Base-by-base conservation (phyloP, 2,888 invertebrate genomes). In the Chalcosyrphus nemorum region DNA sequence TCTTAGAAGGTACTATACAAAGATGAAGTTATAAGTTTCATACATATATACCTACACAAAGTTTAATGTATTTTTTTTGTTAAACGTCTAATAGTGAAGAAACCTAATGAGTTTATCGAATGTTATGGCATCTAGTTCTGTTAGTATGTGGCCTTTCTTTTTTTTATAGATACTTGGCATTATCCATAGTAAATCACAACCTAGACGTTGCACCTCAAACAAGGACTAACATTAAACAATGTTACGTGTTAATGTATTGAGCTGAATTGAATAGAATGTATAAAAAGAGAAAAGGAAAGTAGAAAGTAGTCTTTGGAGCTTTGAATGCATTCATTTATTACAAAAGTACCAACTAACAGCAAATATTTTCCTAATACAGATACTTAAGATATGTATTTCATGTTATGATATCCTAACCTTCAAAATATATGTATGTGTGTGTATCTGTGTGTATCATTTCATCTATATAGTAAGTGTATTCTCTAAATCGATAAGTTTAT, bases 331-430 rank as follows among this genome's bases (percentile, higher is more conserved):
- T 5, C n/a, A 4, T 13, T 41, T 13, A 21, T 13, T 1, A 21
- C 6, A 13, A 24, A 50, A 50, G n/a, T 2, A 47, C 9, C 21
- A 27, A 50, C n/a, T 2, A 27, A 24, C n/a, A 38, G 13, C 13
- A 38, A 38, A 13, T 38, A 13, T 17, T 13, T 54, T 27, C 9
- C 3, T 52, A 29, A 15, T 52, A 13, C 5, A 52, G n/a, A 52
- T 52, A 52, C 27, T 52, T 15, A 17, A 52, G 52, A 52, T 52
- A 52, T 52, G 52, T 52, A 27, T 29, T 52, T 13, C 52, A 29
- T 54, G 52, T 17, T 54, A 17, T 15, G 4, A 17, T 15, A 32
- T 32, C 9, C 29, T 29, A 29, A 52, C 52, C 52, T 15, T 27
- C 52, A 52, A 52, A 15, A 11, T 29, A 7, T 35, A 29, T 56